Evolutionary conservation across 2,797 vertebrate species (phyloP).

Genomic region (Mus caroli): DNA sequence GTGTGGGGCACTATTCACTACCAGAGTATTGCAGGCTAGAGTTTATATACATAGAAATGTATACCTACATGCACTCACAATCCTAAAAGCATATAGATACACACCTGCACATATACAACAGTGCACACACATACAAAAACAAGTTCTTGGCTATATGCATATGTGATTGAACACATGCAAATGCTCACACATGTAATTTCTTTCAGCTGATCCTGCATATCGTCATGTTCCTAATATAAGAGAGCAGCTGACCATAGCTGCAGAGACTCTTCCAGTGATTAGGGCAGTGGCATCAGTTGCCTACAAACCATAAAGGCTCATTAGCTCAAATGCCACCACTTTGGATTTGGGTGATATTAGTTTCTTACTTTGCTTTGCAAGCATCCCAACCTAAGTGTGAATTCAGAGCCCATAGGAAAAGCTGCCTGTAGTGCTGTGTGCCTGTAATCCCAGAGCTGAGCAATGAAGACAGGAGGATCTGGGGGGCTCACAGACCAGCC

Average conservation of each 20-base stretch:
- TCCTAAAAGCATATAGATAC: background rate
- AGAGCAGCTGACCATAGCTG: background rate
- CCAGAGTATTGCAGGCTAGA: background rate
- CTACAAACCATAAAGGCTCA: constrained; percentile 61
- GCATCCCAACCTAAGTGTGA: no score
- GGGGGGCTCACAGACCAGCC: background rate
- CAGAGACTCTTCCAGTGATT: constrained; percentile 2
- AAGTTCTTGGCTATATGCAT: background rate
- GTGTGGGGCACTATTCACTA: background rate
- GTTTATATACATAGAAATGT: background rate
- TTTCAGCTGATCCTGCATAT: background rate
- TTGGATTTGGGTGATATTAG: constrained; percentile 79
- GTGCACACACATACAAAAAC: background rate
- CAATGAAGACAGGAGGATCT: background rate
- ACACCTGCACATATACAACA: background rate
- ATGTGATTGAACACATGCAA: background rate
- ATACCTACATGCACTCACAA: background rate
- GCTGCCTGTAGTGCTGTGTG: background rate
- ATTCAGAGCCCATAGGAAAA: background rate
- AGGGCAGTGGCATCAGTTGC: constrained; percentile 65
- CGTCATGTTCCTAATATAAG: background rate
- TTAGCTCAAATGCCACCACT: constrained; percentile 66
- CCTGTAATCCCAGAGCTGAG: background rate
- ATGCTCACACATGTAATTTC: background rate
- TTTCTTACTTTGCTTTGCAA: constrained; percentile 49